Evolutionary conservation across 2,113 vertebrate genomes (phyloP).

Genomic region (Zosterops pallidus): DNA sequence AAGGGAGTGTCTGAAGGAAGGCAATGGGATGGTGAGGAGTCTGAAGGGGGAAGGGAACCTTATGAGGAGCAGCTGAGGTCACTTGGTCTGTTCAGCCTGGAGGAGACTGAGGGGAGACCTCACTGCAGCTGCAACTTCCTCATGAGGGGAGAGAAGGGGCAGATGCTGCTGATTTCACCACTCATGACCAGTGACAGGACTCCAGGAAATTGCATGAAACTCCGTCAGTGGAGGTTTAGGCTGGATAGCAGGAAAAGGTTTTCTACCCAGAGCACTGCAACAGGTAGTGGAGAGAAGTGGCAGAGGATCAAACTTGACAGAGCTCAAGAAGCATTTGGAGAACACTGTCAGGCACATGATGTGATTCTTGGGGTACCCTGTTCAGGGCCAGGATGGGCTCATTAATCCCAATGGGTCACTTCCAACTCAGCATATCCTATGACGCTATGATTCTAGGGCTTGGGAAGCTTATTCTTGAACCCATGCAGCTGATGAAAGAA

Average conservation of each 20-base stretch:
- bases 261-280: background rate
- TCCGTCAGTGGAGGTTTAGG: background rate
- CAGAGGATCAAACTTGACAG: background rate
- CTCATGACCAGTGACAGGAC: background rate
- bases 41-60: background rate
- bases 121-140: background rate
- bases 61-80: background rate
- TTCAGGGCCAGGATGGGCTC: too few relatives aligned
- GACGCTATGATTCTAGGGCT: background rate
- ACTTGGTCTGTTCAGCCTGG: background rate
- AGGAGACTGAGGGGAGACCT: background rate
- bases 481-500: background rate
- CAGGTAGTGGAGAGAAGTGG: background rate
- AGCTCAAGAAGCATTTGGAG: background rate
- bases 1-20: background rate
- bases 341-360: background rate
- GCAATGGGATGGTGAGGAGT: rapidly evolving
- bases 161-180: background rate
- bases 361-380: background rate
- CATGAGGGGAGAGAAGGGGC: background rate
- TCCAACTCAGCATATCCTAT: background rate
- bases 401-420: background rate
- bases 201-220: background rate
- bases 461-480: background rate
- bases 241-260: background rate